These are phyloP conservation scores for Desmodus rotundus DNA, from an alignment of 2,113 vertebrate species.

Conservation along the genomic window DNA sequence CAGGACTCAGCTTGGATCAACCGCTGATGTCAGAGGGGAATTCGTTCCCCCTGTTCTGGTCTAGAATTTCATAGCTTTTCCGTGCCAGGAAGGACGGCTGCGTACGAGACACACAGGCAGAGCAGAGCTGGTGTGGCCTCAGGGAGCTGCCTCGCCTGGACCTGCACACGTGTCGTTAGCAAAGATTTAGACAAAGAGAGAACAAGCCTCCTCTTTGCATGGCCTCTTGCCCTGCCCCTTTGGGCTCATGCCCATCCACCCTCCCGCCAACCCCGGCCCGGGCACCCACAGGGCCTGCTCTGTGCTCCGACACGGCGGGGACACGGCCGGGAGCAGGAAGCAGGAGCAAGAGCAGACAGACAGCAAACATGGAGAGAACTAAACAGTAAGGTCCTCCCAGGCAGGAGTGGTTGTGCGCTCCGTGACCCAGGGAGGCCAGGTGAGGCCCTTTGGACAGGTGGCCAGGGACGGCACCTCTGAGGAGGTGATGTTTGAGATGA, in stretches of 20 bases:
- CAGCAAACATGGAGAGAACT: not conserved
- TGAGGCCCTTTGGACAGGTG: not conserved
- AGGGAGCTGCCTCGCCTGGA: not conserved
- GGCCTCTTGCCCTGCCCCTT: not conserved
- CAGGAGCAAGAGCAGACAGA: not conserved
- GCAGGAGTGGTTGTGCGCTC: not conserved
- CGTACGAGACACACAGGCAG: not conserved
- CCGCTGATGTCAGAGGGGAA: not conserved
- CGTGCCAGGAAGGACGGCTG: fast-evolving
- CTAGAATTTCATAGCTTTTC: constrained; percentile 11
- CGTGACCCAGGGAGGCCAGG: fast-evolving
- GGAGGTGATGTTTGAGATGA: not conserved
- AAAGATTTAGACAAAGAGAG: not conserved
- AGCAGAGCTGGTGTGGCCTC: fast-evolving
- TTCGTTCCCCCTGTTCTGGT: not conserved
- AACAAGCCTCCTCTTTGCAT: not conserved
- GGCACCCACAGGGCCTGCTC: not conserved
- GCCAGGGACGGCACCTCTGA: not conserved
- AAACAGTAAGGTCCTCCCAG: not conserved
- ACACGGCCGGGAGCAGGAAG: not conserved
- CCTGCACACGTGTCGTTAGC: fast-evolving
- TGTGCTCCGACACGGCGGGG: fast-evolving
- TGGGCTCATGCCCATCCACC: not conserved
- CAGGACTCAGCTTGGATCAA: not conserved
- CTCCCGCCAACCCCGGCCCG: not conserved